Percentiles rank a stretch among this genome's conserved stretches.
Evolutionary conservation across 2,113 vertebrate species (phyloP).

Genomic region (Lepisosteus osseus): DNA sequence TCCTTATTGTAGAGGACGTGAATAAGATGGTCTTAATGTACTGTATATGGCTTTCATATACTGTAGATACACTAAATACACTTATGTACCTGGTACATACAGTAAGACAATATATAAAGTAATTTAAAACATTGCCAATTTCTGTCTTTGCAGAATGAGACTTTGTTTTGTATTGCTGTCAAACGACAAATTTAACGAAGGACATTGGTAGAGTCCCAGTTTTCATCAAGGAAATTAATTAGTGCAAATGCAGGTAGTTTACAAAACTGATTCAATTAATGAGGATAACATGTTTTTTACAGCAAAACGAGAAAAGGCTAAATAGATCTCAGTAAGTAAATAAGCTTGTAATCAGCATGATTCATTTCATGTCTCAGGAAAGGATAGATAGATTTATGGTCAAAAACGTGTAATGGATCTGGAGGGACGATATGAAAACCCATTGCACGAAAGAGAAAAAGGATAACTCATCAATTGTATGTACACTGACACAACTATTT

Average conservation of each 20-base stretch:
- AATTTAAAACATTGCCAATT: too few species aligned
- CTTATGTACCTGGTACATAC: too few species aligned
- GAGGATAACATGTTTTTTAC: constrained; percentile 63
- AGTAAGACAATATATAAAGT: too few species aligned
- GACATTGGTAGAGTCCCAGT: constrained; percentile 51
- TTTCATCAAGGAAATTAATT: constrained; percentile 70
- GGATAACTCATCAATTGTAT: constrained; percentile 37
- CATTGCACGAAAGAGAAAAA: constrained; percentile 29
- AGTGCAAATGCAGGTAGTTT: constrained; percentile 52
- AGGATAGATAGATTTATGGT: constrained; percentile 53
- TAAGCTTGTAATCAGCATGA: constrained; percentile 69
- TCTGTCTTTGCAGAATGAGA: neutral
- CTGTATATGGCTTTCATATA: too few species aligned
- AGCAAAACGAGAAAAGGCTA: constrained; percentile 51
- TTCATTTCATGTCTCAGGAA: constrained; percentile 62
- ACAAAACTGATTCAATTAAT: constrained; percentile 65
- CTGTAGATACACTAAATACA: too few species aligned
- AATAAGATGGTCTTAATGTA: too few species aligned
- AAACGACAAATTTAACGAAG: constrained; percentile 22
- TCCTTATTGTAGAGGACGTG: too few species aligned
- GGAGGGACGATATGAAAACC: constrained; percentile 37
- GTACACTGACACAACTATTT: too few species aligned
- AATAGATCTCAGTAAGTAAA: constrained; percentile 63
- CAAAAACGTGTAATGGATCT: constrained; percentile 43
- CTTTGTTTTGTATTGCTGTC: neutral